Base-by-base conservation (phyloP, 2,888 invertebrate genomes). In the Nasonia oneida region DNA sequence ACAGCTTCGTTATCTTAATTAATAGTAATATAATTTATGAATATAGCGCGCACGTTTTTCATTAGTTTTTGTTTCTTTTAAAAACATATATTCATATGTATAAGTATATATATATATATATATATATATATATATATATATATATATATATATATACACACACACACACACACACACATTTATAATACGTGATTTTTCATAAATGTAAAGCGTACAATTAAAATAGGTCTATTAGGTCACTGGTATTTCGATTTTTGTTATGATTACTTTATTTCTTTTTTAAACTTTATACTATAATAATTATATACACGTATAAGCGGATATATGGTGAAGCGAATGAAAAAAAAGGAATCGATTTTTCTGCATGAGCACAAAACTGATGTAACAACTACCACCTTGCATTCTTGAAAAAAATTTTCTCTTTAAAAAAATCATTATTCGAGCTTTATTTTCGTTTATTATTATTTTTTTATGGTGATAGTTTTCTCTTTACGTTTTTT, bases 341-440 rank as follows among this genome's bases (percentile, higher is more conserved):
- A 79, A 88, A 88, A 86, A 87, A 88, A 87, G 88, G 83, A 83
- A 86, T 89, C 88, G 84, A 75, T 80, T 82, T 87, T 83, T 86
- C 77, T 79, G 61, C 71, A 87, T 75, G 83, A 87, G 84, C 83
- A 81, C 78, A 89, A 85, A 61, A 61, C 57, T 61, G 50, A 81
- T 84, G 86, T 92, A 93, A 92, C 92, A 92, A 92, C 90, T 91
- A 92, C 91, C 90, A 90, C 90, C 90, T 91, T 90, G 89, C 89
- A 82, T 87, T 87, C 70, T 87, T 70, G 3, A 39, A 39, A 50
- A 23, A 12, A 37, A 12, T 57, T 47, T 71, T 29, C 18, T 42
- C 53, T 67, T 57, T 67, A 74, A 39, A 37, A 71, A 61, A 61
- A 14, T 39, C 8, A 15, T 74, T 77, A 5, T 15, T 15, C 18